Evolutionary conservation across 2,797 vertebrate genomes (phyloP).

Genomic region (Pelobates cultripes): DNA sequence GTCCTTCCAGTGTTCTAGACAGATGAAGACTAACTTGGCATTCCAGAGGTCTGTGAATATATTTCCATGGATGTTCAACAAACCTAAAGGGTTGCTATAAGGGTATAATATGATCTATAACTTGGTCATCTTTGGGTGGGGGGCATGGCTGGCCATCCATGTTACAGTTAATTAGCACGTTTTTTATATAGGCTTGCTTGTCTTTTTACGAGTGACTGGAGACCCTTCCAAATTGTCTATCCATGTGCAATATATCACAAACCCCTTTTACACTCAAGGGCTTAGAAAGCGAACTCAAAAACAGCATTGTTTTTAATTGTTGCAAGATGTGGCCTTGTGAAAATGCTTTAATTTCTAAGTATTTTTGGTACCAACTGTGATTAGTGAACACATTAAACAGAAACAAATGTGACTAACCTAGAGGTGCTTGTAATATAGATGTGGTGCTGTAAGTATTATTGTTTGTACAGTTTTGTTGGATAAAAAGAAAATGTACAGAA

Average conservation of each 20-base stretch:
- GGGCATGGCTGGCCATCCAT: too few species aligned
- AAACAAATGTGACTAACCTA: neutral
- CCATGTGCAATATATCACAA: neutral
- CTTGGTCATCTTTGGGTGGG: too few species aligned
- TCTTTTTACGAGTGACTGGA: too few species aligned
- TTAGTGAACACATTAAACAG: conserved; percentile 63
- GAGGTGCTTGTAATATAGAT: conserved; percentile 59
- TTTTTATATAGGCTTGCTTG: too few species aligned
- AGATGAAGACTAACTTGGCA: too few species aligned
- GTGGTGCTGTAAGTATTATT: conserved; percentile 56
- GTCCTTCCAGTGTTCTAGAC: too few species aligned
- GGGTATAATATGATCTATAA: too few species aligned
- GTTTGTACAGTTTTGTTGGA: conserved; percentile 67
- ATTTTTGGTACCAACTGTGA: conserved; percentile 67
- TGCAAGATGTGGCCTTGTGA: conserved; percentile 35
- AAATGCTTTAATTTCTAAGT: conserved; percentile 45
- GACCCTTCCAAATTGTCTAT: neutral
- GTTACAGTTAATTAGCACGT: too few species aligned
- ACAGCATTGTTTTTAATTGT: neutral
- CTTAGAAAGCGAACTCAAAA: neutral
- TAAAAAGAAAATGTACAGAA: conserved; percentile 72
- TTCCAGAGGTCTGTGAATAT: too few species aligned
- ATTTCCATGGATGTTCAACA: too few species aligned
- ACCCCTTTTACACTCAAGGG: neutral
- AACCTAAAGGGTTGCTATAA: too few species aligned